Percentiles rank a stretch among this genome's conserved stretches.
Evolutionary conservation across 2,113 vertebrate species (phyloP).

Genomic region (Leptocoma aspasia): DNA sequence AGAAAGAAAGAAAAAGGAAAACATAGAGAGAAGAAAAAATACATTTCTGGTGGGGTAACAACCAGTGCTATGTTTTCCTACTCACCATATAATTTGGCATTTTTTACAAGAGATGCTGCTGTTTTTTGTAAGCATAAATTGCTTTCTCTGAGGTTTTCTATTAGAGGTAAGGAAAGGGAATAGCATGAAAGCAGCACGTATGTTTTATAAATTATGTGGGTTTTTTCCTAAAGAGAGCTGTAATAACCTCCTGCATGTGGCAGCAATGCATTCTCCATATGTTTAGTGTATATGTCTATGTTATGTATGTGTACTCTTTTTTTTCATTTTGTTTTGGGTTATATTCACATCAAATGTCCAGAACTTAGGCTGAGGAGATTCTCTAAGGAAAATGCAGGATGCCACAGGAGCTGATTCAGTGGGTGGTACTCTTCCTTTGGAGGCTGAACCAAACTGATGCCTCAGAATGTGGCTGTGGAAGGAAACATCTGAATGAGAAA

Average conservation of each 20-base stretch:
- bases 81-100: background rate
- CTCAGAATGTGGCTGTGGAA: background rate
- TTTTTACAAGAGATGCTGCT: slow-evolving; percentile 30
- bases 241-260: background rate
- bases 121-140: background rate
- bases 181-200: background rate
- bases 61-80: background rate
- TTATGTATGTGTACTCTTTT: background rate
- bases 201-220: slow-evolving; percentile 21
- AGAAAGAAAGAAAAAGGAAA: background rate
- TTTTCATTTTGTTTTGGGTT: background rate
- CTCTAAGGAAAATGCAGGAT: background rate
- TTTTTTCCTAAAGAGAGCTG: background rate
- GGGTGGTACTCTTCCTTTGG: background rate
- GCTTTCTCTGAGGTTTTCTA: background rate
- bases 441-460: background rate
- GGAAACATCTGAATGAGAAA: background rate
- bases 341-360: background rate
- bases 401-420: background rate
- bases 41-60: background rate
- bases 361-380: background rate
- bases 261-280: slow-evolving; percentile 25
- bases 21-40: rapidly evolving
- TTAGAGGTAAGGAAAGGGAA: background rate
- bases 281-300: background rate